Percentiles rank a stretch among this genome's conserved stretches.
These are phyloP conservation scores for Hydrochoerus hydrochaeris DNA, from an alignment of 2,113 vertebrate genomes.

Conservation along the genomic window DNA sequence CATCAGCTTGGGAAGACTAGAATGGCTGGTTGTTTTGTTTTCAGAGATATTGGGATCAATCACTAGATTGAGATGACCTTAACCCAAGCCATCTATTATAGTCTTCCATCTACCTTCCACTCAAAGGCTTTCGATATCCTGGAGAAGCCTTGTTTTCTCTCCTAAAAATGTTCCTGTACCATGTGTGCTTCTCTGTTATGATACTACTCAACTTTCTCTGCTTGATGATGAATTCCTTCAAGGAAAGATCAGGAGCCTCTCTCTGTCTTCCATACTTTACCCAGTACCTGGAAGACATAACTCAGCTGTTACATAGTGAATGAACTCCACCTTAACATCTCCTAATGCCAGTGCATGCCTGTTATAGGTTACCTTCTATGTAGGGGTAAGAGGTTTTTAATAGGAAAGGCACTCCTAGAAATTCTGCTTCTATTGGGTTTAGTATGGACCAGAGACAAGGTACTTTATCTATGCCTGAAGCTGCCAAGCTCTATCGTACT, in stretches of 20 bases:
- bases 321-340: not conserved
- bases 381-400: not conserved
- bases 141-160: not conserved
- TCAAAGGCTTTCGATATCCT: not conserved
- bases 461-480: not conserved
- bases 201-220: not conserved
- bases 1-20: not conserved
- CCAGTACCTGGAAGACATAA: not conserved
- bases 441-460: not conserved
- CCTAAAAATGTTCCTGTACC: not conserved
- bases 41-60: not conserved
- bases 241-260: not conserved
- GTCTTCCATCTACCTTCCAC: not conserved
- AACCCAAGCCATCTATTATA: not conserved
- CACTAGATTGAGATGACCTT: not conserved
- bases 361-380: not conserved
- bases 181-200: not conserved
- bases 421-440: not conserved
- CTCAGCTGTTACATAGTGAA: not conserved
- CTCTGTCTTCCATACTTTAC: not conserved
- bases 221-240: not conserved
- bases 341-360: not conserved
- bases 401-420: not conserved
- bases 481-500: not conserved
- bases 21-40: not conserved